Percentiles rank a stretch among this genome's conserved stretches.
These are phyloP conservation scores for Siniperca undulata DNA, from an alignment of 2,797 vertebrate species.

Conservation along the genomic window DNA sequence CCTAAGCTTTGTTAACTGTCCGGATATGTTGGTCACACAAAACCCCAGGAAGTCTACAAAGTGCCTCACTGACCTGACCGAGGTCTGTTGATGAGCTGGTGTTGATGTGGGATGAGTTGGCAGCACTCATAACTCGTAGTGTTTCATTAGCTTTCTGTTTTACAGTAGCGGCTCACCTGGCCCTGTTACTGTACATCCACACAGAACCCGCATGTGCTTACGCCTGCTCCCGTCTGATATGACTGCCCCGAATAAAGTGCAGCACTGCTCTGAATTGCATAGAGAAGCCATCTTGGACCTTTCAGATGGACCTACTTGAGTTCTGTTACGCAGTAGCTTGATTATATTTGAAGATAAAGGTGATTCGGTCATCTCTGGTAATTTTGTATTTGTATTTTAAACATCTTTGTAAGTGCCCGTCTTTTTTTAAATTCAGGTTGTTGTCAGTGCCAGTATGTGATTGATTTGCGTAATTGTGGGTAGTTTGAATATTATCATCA, in stretches of 20 bases:
- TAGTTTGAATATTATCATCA: conserved; percentile 16
- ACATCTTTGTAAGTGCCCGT: conserved; percentile 43
- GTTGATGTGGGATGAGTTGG: background rate
- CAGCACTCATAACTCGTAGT: background rate
- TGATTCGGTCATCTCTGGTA: conserved; percentile 17
- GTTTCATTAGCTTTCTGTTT: background rate
- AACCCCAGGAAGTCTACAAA: conserved; percentile 5
- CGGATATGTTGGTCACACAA: background rate
- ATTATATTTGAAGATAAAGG: conserved; percentile 1
- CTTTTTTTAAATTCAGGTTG: conserved; percentile 12
- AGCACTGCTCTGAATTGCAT: background rate
- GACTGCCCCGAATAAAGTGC: conserved; percentile 6
- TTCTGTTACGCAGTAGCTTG: background rate
- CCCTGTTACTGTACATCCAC: too few species aligned
- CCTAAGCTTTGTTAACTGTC: background rate
- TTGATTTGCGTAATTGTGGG: conserved; percentile 24
- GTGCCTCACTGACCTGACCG: conserved; percentile 21
- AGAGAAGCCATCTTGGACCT: background rate
- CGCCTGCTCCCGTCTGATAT: background rate
- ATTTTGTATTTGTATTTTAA: conserved; percentile 22
- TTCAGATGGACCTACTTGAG: background rate
- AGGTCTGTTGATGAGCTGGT: background rate
- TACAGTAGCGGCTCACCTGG: background rate
- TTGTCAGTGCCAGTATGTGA: conserved; percentile 48
- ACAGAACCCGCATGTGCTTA: background rate